Conservation (phyloP, 2,888 invertebrate species). For the Holacanthella duospinosa region DNA sequence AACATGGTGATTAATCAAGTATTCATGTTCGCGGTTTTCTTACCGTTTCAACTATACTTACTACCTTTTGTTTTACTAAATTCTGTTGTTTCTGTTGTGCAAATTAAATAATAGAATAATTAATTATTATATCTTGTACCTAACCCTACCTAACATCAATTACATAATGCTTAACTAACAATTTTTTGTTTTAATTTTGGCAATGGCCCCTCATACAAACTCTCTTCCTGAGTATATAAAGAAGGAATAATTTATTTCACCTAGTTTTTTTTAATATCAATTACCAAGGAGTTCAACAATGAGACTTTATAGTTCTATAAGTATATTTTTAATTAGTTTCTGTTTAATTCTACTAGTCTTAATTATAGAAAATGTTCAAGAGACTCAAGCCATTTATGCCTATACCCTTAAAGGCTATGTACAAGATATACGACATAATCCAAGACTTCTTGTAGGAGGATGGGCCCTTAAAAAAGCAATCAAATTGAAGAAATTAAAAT, state of each 20-base stretch:
- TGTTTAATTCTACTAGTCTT: neutral
- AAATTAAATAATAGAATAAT: too few species aligned
- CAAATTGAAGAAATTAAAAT: conserved; percentile 33
- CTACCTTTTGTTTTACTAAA: too few species aligned
- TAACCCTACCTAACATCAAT: neutral
- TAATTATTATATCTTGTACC: neutral
- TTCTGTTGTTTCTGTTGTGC: too few species aligned
- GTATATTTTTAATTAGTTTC: neutral
- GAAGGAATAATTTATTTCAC: neutral
- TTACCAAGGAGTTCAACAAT: neutral
- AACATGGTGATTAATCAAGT: too few species aligned
- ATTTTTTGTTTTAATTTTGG: neutral
- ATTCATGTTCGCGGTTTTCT: too few species aligned
- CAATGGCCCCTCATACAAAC: neutral
- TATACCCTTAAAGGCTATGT: conserved; percentile 35
- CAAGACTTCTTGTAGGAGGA: conserved; percentile 29
- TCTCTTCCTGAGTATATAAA: conserved; percentile 2
- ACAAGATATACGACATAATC: conserved; percentile 25
- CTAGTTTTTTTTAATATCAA: neutral
- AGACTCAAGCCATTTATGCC: conserved; percentile 26
- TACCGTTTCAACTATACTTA: too few species aligned
- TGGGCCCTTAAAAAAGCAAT: conserved; percentile 35
- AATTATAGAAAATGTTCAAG: conserved; percentile 15
- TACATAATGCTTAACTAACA: neutral
- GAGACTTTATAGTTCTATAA: neutral